Base-by-base conservation (phyloP, 2,888 invertebrate genomes). In the Hemaris fuciformis region DNA sequence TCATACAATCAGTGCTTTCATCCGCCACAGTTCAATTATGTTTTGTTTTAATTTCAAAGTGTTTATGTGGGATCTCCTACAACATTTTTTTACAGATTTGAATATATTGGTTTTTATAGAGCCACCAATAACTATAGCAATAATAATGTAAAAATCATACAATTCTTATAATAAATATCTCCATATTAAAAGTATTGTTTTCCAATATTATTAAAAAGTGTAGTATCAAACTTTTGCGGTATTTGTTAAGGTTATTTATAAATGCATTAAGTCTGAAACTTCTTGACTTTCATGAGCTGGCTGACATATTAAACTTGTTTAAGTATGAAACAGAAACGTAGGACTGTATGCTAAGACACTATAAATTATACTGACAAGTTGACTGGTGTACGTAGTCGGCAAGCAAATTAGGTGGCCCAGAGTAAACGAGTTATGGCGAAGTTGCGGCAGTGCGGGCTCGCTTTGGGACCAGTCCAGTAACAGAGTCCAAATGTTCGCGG, bases 361-460 rank as follows among this genome's bases (percentile, higher is more conserved):
- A 82, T 86, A 85, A 84, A 86, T 84, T 85, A 83, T 74, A 81
- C 80, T 76, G 82, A 82, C 82, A 82, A 81, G 80, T 83, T 79
- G 84, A 78, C 80, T 81, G 79, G 79, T 77, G 75, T 83, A 79
- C 77, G 80, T 76, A 79, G 79, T 80, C 77, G 76, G 83, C 79
- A 82, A 84, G 83, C 85, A 87, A 89, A 88, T 88, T 89, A 88
- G 84, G 79, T 79, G 83, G 85, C 79, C 79, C 77, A 77, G 80
- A 76, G 85, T 87, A 86, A 88, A 86, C 88, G 85, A 87, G 87
- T 88, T 89, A 88, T 82, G 80, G 80, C 73, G 73, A 83, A 87
- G 84, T 87, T 85, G 80, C 72, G 78, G 79, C 74, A 71, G 68
- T 73, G 74, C 67, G 74, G 74, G 71, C 70, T 67, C 83, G 81